Conservation (phyloP, 2,797 vertebrate genomes). For the Squalus acanthias region DNA sequence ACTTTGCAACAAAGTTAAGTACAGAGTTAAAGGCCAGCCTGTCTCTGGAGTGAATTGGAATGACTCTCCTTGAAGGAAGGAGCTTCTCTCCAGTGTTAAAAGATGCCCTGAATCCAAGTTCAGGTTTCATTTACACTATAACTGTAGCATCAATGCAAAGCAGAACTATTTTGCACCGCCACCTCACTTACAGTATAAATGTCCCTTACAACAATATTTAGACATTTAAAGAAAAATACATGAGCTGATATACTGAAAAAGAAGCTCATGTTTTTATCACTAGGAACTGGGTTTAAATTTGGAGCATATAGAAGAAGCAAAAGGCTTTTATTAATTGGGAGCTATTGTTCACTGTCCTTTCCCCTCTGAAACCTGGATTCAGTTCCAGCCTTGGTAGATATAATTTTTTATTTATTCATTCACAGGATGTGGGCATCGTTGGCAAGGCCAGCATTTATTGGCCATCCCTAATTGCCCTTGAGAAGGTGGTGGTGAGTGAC, state of each 20-base stretch:
- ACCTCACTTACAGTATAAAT: not conserved
- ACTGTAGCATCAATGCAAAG: not conserved
- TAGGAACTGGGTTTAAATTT: not conserved
- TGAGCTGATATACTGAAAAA: no score
- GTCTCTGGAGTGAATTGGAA: not conserved
- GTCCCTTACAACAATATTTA: no score
- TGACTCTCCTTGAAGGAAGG: not conserved
- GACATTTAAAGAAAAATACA: not conserved
- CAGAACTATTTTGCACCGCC: not conserved
- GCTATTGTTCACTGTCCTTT: not conserved
- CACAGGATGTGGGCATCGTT: no score
- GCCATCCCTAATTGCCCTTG: no score
- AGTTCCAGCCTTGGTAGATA: not conserved
- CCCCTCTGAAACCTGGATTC: not conserved
- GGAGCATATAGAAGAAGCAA: not conserved
- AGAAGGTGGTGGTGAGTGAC: no score
- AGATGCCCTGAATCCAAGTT: not conserved
- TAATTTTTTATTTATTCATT: not conserved
- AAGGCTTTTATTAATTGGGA: not conserved
- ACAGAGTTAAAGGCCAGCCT: not conserved
- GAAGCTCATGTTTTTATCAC: not conserved
- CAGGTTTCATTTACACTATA: not conserved
- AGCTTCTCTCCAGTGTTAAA: not conserved
- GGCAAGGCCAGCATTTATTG: no score
- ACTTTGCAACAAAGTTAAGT: not conserved